Percentiles rank a stretch among this genome's conserved stretches.
phyloP scores from a whole-genome alignment of 1,140 invertebrate genomes.

The Drosophila neocordata region DNA sequence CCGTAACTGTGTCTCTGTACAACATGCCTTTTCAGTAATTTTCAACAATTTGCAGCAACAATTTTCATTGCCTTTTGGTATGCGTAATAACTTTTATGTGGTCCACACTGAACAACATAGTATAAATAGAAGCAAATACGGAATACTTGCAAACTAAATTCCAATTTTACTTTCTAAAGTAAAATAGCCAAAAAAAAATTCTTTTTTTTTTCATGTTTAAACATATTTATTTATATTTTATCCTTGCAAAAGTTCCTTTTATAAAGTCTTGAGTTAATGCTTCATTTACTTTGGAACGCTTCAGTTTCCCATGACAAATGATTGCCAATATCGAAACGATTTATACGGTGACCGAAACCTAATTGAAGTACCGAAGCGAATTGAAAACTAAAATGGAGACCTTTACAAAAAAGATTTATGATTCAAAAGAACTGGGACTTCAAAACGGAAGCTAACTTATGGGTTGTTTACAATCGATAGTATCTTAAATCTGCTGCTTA shows the following conservation, averaged over 20 bases:
- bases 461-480: too few species aligned
- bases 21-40: slow-evolving; percentile 36
- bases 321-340: neutral
- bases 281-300: neutral
- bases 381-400: neutral
- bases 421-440: too few species aligned
- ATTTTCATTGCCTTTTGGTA: slow-evolving; percentile 52
- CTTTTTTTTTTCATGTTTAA: too few species aligned
- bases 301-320: neutral
- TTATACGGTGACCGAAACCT: neutral
- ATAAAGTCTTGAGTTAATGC: too few species aligned
- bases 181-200: too few species aligned
- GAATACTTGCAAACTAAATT: too few species aligned
- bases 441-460: too few species aligned
- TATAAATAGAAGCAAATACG: neutral
- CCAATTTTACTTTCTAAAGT: too few species aligned
- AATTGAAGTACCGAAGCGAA: neutral
- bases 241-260: too few species aligned
- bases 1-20: slow-evolving; percentile 10
- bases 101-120: slow-evolving; percentile 22
- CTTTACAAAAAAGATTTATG: neutral
- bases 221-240: too few species aligned
- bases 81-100: slow-evolving; percentile 53
- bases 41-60: slow-evolving; percentile 56
- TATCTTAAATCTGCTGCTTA: neutral